Percentiles rank a stretch among this genome's conserved stretches.
Evolutionary conservation across 64 coral and sea anemone species (phyloP).

Genomic region (Trachythela sp.): DNA sequence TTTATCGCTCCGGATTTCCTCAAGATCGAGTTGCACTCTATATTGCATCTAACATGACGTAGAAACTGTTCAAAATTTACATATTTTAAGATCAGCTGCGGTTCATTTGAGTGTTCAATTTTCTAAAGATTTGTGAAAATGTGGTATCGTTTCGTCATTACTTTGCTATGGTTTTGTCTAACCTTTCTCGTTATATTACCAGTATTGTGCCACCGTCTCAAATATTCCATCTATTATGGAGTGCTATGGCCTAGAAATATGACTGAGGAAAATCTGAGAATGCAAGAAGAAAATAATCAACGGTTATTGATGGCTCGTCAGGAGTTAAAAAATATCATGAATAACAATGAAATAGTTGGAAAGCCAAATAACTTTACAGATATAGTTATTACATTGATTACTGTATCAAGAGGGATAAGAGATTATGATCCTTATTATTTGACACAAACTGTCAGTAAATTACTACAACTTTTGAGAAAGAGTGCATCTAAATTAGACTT

Average conservation of each 20-base stretch:
- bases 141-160: not conserved
- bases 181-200: not conserved
- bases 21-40: no score
- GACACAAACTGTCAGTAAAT: not conserved
- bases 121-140: not conserved
- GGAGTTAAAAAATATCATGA: not conserved
- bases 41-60: no score
- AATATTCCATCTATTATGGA: conserved; percentile 17
- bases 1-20: no score
- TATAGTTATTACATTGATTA: conserved; percentile 2
- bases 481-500: not conserved
- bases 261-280: not conserved
- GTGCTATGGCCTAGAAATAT: not conserved
- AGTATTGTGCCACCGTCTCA: not conserved
- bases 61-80: no score
- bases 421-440: not conserved
- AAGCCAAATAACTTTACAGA: not conserved
- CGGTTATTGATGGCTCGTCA: not conserved
- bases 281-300: conserved; percentile 3
- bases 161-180: not conserved
- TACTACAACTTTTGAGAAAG: not conserved
- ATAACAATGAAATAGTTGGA: not conserved
- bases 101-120: no score
- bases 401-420: not conserved
- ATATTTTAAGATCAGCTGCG: no score